Percentiles rank a stretch among this genome's conserved stretches.
Evolutionary conservation across 2,888 invertebrate genomes (phyloP).

Genomic region (Oegoconia quadripuncta): DNA sequence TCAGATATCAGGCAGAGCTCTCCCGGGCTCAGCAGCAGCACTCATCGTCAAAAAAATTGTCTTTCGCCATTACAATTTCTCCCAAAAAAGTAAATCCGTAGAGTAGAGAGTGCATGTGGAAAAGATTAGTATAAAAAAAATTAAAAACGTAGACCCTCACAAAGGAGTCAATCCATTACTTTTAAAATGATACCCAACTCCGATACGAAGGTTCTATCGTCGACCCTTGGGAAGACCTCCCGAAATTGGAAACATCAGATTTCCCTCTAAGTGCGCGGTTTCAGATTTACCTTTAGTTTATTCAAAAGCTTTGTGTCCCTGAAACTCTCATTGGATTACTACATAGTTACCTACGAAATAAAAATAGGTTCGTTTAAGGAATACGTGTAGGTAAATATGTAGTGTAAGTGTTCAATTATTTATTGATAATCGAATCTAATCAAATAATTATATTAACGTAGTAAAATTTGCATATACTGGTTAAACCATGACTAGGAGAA

Average conservation of each 20-base stretch:
- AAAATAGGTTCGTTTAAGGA: too few species aligned
- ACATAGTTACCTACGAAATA: background rate
- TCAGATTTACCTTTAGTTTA: constrained; percentile 22
- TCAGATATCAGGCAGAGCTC: too few species aligned
- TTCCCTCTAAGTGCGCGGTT: constrained; percentile 32
- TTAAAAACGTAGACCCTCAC: constrained; percentile 23
- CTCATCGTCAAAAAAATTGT: too few species aligned
- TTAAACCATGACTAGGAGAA: constrained; percentile 1
- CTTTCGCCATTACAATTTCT: too few species aligned
- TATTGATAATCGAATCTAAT: too few species aligned
- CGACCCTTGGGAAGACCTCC: constrained; percentile 25
- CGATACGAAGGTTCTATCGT: constrained; percentile 19
- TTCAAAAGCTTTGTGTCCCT: constrained; percentile 17
- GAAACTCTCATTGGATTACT: constrained; percentile 1
- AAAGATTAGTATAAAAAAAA: constrained; percentile 1
- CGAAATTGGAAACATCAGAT: constrained; percentile 20
- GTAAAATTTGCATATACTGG: too few species aligned
- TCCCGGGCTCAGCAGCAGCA: too few species aligned
- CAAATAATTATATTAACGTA: too few species aligned
- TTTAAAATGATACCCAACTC: constrained; percentile 24
- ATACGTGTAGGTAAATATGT: too few species aligned
- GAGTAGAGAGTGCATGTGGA: too few species aligned
- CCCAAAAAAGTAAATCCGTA: too few species aligned
- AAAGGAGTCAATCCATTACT: constrained; percentile 33
- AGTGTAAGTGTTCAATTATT: too few species aligned